Conservation (phyloP, 2,113 vertebrate species). For the Malurus melanocephalus region DNA sequence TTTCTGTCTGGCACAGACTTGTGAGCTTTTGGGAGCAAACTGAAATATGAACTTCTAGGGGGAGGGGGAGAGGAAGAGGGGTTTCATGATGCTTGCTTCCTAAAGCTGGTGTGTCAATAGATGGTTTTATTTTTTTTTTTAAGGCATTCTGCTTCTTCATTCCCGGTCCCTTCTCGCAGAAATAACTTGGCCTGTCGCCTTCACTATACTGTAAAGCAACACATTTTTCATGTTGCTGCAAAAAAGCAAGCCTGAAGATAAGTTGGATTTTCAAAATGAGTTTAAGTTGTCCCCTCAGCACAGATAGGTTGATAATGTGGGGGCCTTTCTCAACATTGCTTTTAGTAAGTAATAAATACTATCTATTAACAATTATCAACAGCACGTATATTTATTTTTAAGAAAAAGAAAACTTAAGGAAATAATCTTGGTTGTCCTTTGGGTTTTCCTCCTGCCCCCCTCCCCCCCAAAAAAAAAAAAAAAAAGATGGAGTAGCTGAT, state of each 20-base stretch:
- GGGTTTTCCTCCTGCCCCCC: neutral
- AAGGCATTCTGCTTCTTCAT: constrained; percentile 60
- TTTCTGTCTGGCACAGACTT: constrained; percentile 93
- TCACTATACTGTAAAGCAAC: constrained; percentile 24
- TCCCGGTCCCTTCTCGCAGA: constrained; percentile 16
- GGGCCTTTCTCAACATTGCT: neutral
- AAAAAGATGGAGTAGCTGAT: neutral
- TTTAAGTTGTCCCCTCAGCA: neutral
- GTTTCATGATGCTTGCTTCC: constrained; percentile 69
- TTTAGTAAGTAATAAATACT: neutral
- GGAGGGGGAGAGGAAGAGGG: constrained; percentile 69
- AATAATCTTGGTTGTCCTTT: neutral
- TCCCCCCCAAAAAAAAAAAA: neutral
- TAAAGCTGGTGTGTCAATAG: constrained; percentile 68
- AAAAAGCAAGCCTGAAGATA: constrained; percentile 39
- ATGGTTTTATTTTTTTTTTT: constrained; percentile 42
- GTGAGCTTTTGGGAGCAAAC: constrained; percentile 93
- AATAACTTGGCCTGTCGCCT: constrained; percentile 53
- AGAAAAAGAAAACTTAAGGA: neutral
- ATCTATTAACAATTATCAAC: constrained; percentile 9
- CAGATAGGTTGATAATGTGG: neutral
- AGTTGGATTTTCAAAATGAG: constrained; percentile 17
- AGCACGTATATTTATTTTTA: neutral
- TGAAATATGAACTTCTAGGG: constrained; percentile 87
- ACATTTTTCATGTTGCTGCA: constrained; percentile 61